phyloP scores from a whole-genome alignment of 2,888 invertebrate species.

The Aphrophora alni region DNA sequence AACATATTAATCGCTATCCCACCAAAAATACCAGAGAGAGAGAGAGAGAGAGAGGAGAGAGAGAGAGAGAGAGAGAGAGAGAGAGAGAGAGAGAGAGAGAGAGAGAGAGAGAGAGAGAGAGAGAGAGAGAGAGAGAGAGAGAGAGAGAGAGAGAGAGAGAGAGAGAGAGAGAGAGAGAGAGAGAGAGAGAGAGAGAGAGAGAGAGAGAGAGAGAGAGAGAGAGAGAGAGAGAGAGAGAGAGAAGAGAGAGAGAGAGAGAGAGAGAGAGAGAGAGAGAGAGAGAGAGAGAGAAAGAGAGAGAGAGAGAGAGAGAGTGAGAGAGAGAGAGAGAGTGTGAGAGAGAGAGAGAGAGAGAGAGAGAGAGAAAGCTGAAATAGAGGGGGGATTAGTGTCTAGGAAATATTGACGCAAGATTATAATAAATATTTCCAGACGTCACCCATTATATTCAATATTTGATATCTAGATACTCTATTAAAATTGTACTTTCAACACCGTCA shows the following conservation, averaged over 20 bases:
- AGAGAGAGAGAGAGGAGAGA: too few relatives aligned
- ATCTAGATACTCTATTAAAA: too few relatives aligned
- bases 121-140: too few relatives aligned
- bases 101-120: not conserved
- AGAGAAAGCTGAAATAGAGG: not conserved
- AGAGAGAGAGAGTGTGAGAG: not conserved
- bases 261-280: not conserved
- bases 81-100: not conserved
- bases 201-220: not conserved
- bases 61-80: not conserved
- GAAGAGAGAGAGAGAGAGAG: not conserved
- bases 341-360: not conserved
- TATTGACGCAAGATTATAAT: too few relatives aligned
- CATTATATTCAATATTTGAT: too few relatives aligned
- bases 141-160: not conserved
- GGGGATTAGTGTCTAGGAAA: too few relatives aligned
- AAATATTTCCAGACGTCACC: too few relatives aligned
- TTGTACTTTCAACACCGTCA: too few relatives aligned
- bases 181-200: not conserved
- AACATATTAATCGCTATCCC: too few relatives aligned
- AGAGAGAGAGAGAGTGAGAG: not conserved
- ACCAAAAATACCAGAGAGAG: too few relatives aligned
- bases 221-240: too few relatives aligned
- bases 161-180: not conserved
- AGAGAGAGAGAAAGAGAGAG: not conserved